A percentile compares a stretch with the other conserved stretches of the same genome.
phyloP scores from a whole-genome alignment of 2,113 vertebrate species.

The Tylochromis polylepis region DNA sequence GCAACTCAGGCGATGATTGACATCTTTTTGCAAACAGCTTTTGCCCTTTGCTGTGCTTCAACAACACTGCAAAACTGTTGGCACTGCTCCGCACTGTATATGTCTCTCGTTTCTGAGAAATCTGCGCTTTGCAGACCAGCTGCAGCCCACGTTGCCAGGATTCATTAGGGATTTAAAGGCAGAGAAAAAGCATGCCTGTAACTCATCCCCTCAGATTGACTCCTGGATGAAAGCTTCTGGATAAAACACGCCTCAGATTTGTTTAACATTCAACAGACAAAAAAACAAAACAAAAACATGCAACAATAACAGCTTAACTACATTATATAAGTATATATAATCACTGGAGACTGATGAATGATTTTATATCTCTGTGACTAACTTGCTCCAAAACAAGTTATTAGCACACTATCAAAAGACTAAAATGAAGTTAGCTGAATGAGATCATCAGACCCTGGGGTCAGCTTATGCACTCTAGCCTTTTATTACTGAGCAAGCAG shows the following conservation, averaged over 20 bases:
- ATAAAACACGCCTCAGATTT: background rate
- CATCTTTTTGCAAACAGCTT: background rate
- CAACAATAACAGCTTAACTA: background rate
- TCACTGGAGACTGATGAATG: background rate
- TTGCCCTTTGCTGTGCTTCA: background rate
- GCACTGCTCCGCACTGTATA: background rate
- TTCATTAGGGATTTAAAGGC: slow-evolving; percentile 10
- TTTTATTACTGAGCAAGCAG: background rate
- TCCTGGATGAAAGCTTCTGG: background rate
- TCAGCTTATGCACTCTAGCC: background rate
- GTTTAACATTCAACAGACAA: background rate
- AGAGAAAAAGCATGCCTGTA: slow-evolving; percentile 9
- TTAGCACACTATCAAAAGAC: background rate
- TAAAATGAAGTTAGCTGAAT: background rate
- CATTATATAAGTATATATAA: background rate
- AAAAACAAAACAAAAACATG: background rate
- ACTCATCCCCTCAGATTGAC: background rate
- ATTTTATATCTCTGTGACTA: background rate
- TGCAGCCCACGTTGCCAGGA: slow-evolving; percentile 2
- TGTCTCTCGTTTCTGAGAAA: slow-evolving; percentile 1
- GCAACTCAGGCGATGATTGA: background rate
- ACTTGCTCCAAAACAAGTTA: background rate
- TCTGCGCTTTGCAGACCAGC: slow-evolving; percentile 1
- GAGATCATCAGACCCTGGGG: background rate
- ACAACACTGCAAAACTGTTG: background rate